phyloP scores from a whole-genome alignment of 2,797 vertebrate genomes.

The Pachyuromys duprasi region DNA sequence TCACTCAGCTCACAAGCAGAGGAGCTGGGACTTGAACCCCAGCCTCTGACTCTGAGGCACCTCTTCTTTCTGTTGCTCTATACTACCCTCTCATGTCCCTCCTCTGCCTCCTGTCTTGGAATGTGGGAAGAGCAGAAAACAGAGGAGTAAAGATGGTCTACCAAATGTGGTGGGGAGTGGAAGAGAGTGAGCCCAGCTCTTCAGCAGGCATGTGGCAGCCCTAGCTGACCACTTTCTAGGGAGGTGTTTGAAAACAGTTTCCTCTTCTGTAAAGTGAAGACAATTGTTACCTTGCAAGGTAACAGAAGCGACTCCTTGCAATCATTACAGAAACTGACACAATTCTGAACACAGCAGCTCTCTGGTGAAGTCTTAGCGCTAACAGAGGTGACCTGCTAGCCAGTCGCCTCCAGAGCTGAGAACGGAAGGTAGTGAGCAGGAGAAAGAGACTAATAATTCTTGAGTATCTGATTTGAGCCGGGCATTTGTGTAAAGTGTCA shows the following conservation, averaged over 20 bases:
- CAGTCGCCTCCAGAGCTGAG: background rate
- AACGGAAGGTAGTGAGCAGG: background rate
- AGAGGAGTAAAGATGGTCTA: background rate
- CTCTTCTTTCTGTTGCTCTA: background rate
- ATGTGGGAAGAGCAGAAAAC: background rate
- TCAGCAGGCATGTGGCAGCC: background rate
- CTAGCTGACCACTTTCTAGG: background rate
- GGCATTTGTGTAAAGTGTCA: background rate
- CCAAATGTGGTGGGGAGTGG: background rate
- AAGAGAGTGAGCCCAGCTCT: background rate
- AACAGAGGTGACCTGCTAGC: background rate
- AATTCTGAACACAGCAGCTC: background rate
- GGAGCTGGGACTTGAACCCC: background rate
- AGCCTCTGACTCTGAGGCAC: background rate
- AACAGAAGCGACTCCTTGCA: background rate
- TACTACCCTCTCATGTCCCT: rapidly evolving
- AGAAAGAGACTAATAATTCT: background rate
- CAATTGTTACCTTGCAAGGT: background rate
- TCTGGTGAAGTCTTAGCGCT: background rate
- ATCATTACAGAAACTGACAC: background rate
- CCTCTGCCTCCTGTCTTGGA: background rate
- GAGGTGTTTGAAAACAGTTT: background rate
- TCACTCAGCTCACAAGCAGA: background rate
- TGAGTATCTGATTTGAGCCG: background rate
- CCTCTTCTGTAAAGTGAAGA: constrained; percentile 36